Evolutionary conservation across 2,113 vertebrate species (phyloP), one percentile per base, ranked within the genome.

Genomic region (Camelus dromedarius): DNA sequence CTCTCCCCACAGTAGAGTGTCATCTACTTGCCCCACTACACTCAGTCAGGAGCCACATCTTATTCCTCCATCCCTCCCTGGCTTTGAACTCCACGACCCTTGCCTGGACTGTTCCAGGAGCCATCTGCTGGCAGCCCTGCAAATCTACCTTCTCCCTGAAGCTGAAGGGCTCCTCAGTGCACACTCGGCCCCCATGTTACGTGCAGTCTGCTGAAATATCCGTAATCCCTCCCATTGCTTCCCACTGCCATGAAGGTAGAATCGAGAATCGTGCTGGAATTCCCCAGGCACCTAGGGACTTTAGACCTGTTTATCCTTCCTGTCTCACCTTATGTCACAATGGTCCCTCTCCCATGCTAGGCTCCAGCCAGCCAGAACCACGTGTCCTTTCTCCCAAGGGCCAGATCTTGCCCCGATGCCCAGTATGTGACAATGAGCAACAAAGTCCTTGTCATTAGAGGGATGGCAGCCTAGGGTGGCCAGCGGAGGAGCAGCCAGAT

Each of bases 151-250:
- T 54, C 79, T 66, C 28, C 11, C 14, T 22, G 11, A 77, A 88
- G 46, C 58, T 13, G 24, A 28, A 89, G 32, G 9, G 24, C 8
- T 6, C 22, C 80, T 19, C 66, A 70, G 46, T 15, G 12, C 7
- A 66, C 7, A 2, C 2, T 4, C 0, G 0, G 15, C 16, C 20
- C 64, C 14, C 3, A 32, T 38, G 5, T 13, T 54, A 30, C 3
- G 6, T 24, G 22, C 13, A 0, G 38, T 60, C 38, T 6, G 19
- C 8, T 22, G 19, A 22, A 13, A 35, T 14, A 82, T 12, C 58
- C 46, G 2, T 4, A 11, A 14, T n/a, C 10, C 2, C 84, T 35
- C 28, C 89, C 38, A 89, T 38, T 0, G 1, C 46, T 48, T 70
- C 32, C 38, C 48, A 54, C 5, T n/a, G 35, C 46, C 8, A 0